A percentile compares a stretch with the other conserved stretches of the same genome.
Conservation (phyloP, 2,888 invertebrate species). For the Julus scanicus region DNA sequence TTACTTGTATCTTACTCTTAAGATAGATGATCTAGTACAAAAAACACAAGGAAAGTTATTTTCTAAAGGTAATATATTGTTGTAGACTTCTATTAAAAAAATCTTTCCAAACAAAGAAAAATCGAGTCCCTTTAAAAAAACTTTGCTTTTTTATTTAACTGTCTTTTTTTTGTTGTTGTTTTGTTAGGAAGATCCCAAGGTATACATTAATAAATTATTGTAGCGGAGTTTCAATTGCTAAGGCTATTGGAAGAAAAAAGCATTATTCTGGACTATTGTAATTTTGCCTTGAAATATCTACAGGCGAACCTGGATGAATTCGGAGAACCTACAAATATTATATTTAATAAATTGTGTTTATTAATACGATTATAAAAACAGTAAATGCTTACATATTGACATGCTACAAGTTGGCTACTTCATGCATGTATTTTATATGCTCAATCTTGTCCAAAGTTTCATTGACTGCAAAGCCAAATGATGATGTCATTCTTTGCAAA, state of each 20-base stretch:
- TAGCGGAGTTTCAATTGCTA: background rate
- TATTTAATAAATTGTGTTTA: too few relatives aligned
- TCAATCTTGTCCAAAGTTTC: too few relatives aligned
- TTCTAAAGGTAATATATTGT: slow-evolving; percentile 29
- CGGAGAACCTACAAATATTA: too few relatives aligned
- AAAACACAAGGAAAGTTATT: slow-evolving; percentile 1
- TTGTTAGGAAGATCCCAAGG: background rate
- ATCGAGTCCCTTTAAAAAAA: slow-evolving; percentile 5
- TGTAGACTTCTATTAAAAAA: background rate
- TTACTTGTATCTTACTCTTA: slow-evolving; percentile 8
- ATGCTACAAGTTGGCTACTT: too few relatives aligned
- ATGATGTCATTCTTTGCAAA: too few relatives aligned
- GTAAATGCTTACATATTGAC: too few relatives aligned
- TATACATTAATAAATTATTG: slow-evolving; percentile 18
- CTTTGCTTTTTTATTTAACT: background rate
- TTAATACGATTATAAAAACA: too few relatives aligned
- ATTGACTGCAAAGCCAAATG: too few relatives aligned
- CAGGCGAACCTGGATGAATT: too few relatives aligned
- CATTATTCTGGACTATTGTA: background rate
- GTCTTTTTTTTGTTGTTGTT: background rate
- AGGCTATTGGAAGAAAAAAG: background rate
- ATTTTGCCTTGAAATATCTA: too few relatives aligned
- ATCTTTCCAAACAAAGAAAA: background rate
- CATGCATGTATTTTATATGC: too few relatives aligned
- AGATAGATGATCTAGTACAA: slow-evolving; percentile 34